These are phyloP conservation scores for Anastrepha obliqua DNA, from an alignment of 1,140 invertebrate genomes.

Conservation along the genomic window DNA sequence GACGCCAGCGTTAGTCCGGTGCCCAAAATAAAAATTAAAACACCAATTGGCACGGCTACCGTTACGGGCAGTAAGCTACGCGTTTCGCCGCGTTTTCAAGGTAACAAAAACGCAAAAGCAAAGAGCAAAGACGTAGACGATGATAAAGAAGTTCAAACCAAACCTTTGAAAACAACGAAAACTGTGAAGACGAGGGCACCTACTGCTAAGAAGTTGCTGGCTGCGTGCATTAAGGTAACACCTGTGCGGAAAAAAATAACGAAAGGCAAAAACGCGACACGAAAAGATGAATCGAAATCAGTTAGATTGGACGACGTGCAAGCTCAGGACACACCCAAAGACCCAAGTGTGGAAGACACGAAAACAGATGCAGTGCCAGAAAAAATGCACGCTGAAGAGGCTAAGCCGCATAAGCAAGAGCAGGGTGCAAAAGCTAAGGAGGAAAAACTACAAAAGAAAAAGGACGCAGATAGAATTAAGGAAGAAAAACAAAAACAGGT, in stretches of 20 bases:
- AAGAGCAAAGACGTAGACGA: neutral
- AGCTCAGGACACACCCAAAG: neutral
- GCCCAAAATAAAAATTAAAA: constrained; percentile 41
- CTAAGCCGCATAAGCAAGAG: neutral
- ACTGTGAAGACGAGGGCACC: neutral
- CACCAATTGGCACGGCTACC: neutral
- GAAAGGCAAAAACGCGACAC: neutral
- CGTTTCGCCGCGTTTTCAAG: neutral
- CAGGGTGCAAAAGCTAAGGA: neutral
- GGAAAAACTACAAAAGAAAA: neutral
- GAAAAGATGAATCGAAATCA: neutral
- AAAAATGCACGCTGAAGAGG: neutral
- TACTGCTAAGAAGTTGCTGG: neutral
- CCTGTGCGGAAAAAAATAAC: neutral
- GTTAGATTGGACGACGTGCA: neutral
- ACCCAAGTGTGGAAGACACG: neutral
- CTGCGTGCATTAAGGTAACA: neutral
- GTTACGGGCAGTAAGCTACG: neutral
- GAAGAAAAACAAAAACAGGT: neutral
- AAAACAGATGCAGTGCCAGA: neutral
- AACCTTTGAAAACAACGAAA: neutral
- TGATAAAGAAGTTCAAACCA: neutral
- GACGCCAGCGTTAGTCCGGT: neutral
- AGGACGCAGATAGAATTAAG: neutral
- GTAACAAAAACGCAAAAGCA: neutral